A percentile compares a stretch with the other conserved stretches of the same genome.
phyloP scores from a whole-genome alignment of 2,888 invertebrate species.

The Mythimna lalbum region DNA sequence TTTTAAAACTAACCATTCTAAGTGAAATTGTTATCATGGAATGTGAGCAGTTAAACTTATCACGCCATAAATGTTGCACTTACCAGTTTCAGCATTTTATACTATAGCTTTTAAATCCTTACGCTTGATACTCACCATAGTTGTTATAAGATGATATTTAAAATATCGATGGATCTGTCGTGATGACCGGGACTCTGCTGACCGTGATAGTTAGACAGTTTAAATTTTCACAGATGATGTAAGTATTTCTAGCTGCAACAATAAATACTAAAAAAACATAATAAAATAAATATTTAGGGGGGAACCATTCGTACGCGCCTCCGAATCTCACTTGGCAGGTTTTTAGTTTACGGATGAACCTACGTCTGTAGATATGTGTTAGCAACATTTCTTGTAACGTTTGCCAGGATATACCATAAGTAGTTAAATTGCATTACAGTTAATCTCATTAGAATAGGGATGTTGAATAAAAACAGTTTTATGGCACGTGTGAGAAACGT shows the following conservation, averaged over 20 bases:
- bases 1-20: conserved; percentile 22
- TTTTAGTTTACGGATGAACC: not conserved
- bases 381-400: conserved; percentile 2
- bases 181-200: too few species aligned
- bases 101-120: not conserved
- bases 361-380: not conserved
- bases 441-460: not conserved
- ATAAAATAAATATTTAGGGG: too few species aligned
- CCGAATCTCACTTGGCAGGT: too few species aligned
- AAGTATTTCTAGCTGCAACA: too few species aligned
- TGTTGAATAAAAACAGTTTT: conserved; percentile 37
- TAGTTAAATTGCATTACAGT: conserved; percentile 13
- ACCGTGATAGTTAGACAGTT: too few species aligned
- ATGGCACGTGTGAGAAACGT: conserved; percentile 46
- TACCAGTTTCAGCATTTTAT: conserved; percentile 5
- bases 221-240: too few species aligned
- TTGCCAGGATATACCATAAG: not conserved
- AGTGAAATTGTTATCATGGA: conserved; percentile 41
- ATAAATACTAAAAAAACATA: too few species aligned
- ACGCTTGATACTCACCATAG: not conserved
- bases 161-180: too few species aligned
- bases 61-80: conserved; percentile 22
- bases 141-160: too few species aligned
- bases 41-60: conserved; percentile 33
- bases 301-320: too few species aligned